Conservation (phyloP, 2,797 vertebrate genomes). For the Muscicapa striata region DNA sequence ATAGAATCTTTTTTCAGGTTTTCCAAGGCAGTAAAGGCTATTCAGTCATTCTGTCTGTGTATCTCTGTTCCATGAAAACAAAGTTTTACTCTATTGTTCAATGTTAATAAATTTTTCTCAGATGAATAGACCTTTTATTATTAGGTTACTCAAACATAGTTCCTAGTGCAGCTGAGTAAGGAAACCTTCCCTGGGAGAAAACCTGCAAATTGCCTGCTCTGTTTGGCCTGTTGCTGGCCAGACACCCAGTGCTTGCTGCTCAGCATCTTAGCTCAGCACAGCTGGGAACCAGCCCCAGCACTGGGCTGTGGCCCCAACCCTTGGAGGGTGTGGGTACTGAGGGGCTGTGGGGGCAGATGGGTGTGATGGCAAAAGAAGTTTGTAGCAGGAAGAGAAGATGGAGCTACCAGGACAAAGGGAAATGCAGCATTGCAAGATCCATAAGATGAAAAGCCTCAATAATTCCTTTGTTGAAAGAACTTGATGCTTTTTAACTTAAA, state of each 20-base stretch:
- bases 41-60: neutral
- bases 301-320: too few relatives aligned
- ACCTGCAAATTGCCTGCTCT: neutral
- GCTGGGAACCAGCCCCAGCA: neutral
- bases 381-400: neutral
- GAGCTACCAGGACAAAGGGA: fast-evolving
- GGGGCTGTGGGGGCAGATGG: fast-evolving
- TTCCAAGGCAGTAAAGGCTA: neutral
- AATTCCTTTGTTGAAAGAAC: neutral
- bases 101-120: neutral
- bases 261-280: neutral
- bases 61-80: neutral
- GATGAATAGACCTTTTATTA: neutral
- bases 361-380: fast-evolving
- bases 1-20: neutral
- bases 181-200: neutral
- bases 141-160: neutral
- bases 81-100: neutral
- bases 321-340: fast-evolving
- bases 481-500: neutral
- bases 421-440: neutral
- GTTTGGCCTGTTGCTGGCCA: neutral
- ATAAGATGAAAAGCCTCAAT: fast-evolving
- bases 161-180: neutral
- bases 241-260: neutral